A percentile compares a stretch with the other conserved stretches of the same genome.
These are phyloP conservation scores for Mimachlamys varia DNA, from an alignment of 2,888 invertebrate genomes.

Conservation along the genomic window DNA sequence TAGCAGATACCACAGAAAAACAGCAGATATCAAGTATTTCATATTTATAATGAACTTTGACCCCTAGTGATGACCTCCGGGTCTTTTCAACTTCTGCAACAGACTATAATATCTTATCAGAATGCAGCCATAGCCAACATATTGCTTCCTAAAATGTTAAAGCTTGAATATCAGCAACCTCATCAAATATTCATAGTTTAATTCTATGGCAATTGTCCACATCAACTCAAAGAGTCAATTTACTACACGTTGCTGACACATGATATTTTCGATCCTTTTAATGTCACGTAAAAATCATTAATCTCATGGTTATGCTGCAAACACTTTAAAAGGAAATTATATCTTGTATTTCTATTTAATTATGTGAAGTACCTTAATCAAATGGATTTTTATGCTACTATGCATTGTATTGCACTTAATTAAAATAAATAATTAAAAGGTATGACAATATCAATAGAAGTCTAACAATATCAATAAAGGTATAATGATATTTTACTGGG, in stretches of 20 bases:
- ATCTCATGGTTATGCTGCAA: neutral
- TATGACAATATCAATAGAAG: neutral
- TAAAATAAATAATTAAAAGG: neutral
- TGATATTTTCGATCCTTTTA: neutral
- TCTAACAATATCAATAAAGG: neutral
- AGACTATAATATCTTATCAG: neutral
- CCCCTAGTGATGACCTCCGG: too few relatives aligned
- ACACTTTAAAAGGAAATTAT: neutral
- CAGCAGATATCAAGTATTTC: too few relatives aligned
- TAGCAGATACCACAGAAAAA: too few relatives aligned
- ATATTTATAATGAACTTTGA: too few relatives aligned
- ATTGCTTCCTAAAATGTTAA: neutral
- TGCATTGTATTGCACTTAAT: neutral
- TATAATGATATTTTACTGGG: too few relatives aligned
- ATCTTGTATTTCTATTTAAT: neutral
- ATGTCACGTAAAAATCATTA: neutral
- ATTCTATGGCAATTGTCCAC: neutral
- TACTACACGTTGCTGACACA: neutral
- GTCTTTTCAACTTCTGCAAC: neutral
- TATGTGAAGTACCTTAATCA: neutral
- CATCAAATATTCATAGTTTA: slow-evolving; percentile 15
- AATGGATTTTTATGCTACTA: neutral
- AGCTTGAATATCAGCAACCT: neutral
- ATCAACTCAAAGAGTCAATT: neutral
- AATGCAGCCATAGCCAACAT: neutral